A percentile compares a stretch with the other conserved stretches of the same genome.
These are phyloP conservation scores for Rhinichthys klamathensis DNA, from an alignment of 2,113 vertebrate species.

Conservation along the genomic window DNA sequence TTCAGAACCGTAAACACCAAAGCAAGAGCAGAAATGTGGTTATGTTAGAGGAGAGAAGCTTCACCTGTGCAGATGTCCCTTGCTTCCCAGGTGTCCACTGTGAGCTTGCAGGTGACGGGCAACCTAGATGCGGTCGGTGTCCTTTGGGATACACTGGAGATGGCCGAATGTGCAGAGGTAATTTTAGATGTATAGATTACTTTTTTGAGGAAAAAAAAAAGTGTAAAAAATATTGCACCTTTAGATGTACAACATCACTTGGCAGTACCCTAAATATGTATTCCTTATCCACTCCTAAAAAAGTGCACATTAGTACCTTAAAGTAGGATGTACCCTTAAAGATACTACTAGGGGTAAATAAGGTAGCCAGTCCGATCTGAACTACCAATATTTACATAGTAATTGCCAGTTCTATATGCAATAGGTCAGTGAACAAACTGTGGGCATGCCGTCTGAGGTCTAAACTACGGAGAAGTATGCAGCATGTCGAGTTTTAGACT, in stretches of 20 bases:
- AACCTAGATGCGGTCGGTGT: slow-evolving; percentile 75
- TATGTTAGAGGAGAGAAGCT: background rate
- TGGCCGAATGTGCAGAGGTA: slow-evolving; percentile 78
- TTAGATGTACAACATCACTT: background rate
- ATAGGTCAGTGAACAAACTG: background rate
- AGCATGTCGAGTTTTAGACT: background rate
- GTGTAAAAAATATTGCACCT: background rate
- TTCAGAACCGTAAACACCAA: background rate
- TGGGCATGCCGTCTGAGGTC: background rate
- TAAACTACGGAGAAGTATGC: background rate
- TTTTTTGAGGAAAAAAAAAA: background rate
- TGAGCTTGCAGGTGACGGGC: background rate
- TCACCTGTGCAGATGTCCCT: slow-evolving; percentile 45
- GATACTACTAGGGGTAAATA: background rate
- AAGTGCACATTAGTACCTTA: background rate
- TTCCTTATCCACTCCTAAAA: background rate
- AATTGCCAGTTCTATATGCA: background rate
- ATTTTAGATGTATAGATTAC: background rate
- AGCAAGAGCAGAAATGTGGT: slow-evolving; percentile 17
- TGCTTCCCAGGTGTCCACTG: slow-evolving; percentile 77
- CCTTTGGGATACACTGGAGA: slow-evolving; percentile 75
- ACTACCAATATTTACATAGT: background rate
- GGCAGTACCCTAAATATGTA: too few relatives aligned
- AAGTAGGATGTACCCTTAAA: background rate
- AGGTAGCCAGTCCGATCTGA: background rate